Conservation (phyloP, 2,113 vertebrate genomes). For the Syrmaticus mikado region DNA sequence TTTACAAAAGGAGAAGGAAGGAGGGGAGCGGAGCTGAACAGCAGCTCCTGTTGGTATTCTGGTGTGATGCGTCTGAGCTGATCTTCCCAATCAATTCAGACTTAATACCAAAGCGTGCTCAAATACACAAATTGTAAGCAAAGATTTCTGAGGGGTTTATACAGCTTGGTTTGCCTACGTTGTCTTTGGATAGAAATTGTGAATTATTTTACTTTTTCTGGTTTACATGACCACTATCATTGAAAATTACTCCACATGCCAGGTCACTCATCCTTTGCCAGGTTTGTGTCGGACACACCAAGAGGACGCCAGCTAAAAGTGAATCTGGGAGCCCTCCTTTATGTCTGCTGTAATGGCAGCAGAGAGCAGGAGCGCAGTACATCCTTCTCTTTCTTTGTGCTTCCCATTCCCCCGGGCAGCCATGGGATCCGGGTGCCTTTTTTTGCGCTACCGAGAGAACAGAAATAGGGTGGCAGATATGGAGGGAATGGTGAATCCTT, state of each 20-base stretch:
- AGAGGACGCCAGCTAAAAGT: background rate
- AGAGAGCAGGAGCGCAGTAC: background rate
- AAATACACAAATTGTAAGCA: background rate
- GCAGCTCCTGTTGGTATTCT: conserved; percentile 46
- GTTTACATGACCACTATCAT: background rate
- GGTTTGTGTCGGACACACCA: background rate
- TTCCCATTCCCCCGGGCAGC: background rate
- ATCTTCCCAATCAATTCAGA: conserved; percentile 60
- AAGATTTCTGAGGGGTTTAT: conserved; percentile 7
- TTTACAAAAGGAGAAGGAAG: background rate
- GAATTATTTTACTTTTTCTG: background rate
- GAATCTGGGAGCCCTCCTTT: background rate
- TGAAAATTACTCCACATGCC: background rate
- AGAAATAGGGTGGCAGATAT: background rate
- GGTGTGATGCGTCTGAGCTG: background rate
- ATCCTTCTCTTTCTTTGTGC: accelerated
- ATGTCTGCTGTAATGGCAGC: background rate
- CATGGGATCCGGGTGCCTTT: background rate
- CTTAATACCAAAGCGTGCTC: conserved; percentile 55
- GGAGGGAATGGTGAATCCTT: background rate
- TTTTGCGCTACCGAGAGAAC: background rate
- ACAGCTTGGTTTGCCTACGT: background rate
- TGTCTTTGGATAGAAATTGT: background rate
- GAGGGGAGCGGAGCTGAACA: background rate
- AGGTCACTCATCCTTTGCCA: background rate